Base-by-base conservation (phyloP, 1,140 invertebrate species). In the Cotesia chilonis region DNA sequence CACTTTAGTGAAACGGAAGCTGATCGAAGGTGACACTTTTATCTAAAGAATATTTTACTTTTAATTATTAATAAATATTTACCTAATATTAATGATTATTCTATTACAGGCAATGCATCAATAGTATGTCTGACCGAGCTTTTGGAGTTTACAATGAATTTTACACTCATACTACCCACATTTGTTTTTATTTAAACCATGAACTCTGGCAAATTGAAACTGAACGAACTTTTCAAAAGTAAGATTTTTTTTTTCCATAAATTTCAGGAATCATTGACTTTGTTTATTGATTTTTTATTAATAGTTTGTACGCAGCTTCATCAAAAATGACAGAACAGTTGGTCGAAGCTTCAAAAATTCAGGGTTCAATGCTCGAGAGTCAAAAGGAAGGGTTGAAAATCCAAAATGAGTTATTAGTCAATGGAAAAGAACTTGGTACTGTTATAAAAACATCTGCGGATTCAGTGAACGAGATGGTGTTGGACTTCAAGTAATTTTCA, bases 81-180 rank as follows among this genome's bases (percentile, higher is more conserved):
- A 14, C 28, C 0, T 28, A 28, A 28, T 28, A 28, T 28, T 37
- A 55, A 67, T 74, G n/a, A 38, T 74, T 74, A 74, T 14, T 69
- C 63, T 41, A 38, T 51, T 76, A 10, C 37, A 85, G 85, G 36
- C 83, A 88, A 41, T 93, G 92, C 79, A 87, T 92, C 2, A 85
- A 81, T 74, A 76, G 81, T 28, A 88, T 92, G 87, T 83, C 88
- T n/a, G 88, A 90, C 73, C 83, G 87, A 41, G 89, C 90, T 12
- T 90, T 91, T 72, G 83, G 84, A 72, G 90, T 89, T 6, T 92
- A 91, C 72, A 89, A 90, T 51, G 89, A 91, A 77, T 93, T 92
- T 79, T 93, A 92, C 77, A 91, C 91, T 10, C 91, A 93, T 70
- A 89, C 91, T 1, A 90, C 90, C 72, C 91, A 91, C 75, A 92